phyloP scores from a whole-genome alignment of 2,113 vertebrate genomes.

The Gallinago jamesoni region DNA sequence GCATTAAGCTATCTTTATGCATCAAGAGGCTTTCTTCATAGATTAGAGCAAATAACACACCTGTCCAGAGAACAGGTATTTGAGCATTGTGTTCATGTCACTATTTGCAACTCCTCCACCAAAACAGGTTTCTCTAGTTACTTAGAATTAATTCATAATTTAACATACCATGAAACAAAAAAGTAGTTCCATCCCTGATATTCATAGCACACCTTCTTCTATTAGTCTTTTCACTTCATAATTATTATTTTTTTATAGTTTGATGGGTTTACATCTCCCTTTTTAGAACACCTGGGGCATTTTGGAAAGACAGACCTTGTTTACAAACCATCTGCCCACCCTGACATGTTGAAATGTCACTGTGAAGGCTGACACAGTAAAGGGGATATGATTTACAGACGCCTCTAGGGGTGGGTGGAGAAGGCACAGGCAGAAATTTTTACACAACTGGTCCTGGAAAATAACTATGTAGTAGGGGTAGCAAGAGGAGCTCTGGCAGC shows the following conservation, averaged over 20 bases:
- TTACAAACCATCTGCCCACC: neutral
- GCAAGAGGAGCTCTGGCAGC: neutral
- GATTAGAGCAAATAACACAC: neutral
- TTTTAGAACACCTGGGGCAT: neutral
- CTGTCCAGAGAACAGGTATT: neutral
- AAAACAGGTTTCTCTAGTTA: neutral
- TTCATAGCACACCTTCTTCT: neutral
- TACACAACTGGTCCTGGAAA: neutral
- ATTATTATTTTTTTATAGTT: neutral
- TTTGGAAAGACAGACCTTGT: neutral
- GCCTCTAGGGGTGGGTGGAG: neutral
- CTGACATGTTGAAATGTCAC: neutral
- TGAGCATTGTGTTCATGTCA: accelerated
- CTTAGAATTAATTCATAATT: neutral
- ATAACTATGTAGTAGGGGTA: neutral
- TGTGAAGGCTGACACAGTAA: neutral
- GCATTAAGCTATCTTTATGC: neutral
- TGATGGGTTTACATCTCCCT: neutral
- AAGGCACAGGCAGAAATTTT: neutral
- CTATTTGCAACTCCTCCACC: neutral
- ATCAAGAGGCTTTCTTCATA: neutral
- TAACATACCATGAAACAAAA: neutral
- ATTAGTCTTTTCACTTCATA: neutral
- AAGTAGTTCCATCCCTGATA: neutral
- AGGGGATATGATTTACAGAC: neutral